A percentile compares a stretch with the other conserved stretches of the same genome.
Evolutionary conservation across 2,888 invertebrate species (phyloP).

Genomic region (Heliconius sara): DNA sequence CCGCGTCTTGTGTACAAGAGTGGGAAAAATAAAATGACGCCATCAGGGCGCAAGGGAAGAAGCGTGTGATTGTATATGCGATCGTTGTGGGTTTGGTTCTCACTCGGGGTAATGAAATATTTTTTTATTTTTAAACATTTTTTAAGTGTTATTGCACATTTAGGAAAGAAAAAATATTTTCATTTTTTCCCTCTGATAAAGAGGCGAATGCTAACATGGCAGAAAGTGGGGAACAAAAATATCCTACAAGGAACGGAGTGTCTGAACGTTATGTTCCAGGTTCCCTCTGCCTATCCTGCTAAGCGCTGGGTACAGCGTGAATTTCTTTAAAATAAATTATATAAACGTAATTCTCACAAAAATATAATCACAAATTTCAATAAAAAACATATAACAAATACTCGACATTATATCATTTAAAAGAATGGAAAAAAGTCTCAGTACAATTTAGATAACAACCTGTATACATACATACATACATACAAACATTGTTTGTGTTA

Average conservation of each 20-base stretch:
- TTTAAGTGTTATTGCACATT: too few relatives aligned
- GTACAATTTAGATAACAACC: slow-evolving; percentile 17
- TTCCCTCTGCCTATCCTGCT: not conserved
- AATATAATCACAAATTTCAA: not conserved
- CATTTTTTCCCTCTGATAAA: too few relatives aligned
- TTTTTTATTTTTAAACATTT: too few relatives aligned
- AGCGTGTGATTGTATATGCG: too few relatives aligned
- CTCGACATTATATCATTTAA: not conserved
- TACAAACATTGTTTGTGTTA: not conserved
- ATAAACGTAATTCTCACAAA: too few relatives aligned
- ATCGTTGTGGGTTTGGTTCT: too few relatives aligned
- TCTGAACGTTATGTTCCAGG: not conserved
- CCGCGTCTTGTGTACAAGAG: too few relatives aligned
- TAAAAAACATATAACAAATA: not conserved
- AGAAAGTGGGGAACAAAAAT: not conserved
- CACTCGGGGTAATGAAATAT: too few relatives aligned
- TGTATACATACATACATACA: not conserved
- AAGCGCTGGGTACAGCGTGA: not conserved
- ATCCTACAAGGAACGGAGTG: not conserved
- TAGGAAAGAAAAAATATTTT: too few relatives aligned
- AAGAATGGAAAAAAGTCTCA: not conserved
- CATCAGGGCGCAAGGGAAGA: too few relatives aligned
- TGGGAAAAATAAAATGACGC: too few relatives aligned
- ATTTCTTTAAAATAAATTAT: not conserved
- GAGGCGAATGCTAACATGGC: too few relatives aligned